Percentiles rank a stretch among this genome's conserved stretches.
Conservation (phyloP, 2,113 vertebrate species). For the Sisor rabdophorus region DNA sequence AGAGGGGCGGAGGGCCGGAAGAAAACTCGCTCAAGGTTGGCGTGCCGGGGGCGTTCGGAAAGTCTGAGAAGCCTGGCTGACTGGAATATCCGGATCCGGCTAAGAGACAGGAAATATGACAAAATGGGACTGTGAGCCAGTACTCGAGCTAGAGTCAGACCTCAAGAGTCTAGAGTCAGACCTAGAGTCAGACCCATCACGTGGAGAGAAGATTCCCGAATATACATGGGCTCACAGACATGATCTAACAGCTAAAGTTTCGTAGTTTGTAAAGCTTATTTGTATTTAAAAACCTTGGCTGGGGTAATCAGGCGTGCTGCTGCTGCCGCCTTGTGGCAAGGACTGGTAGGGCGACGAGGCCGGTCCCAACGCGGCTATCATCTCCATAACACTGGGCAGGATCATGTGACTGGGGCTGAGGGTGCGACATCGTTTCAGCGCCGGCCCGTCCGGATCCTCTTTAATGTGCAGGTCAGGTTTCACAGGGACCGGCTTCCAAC, state of each 20-base stretch:
- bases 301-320: conserved; percentile 71
- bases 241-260: too few species aligned
- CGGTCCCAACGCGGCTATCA: conserved; percentile 87
- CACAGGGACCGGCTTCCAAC: conserved; percentile 89
- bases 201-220: neutral
- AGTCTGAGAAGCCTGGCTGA: conserved; percentile 80
- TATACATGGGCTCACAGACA: neutral
- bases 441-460: conserved; percentile 86
- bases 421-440: conserved; percentile 86
- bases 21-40: conserved; percentile 80
- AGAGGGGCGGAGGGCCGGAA: conserved; percentile 71
- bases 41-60: conserved; percentile 76
- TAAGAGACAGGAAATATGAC: conserved; percentile 5
- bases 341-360: conserved; percentile 73
- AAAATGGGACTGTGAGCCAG: neutral
- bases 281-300: conserved; percentile 70
- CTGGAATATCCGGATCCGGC: conserved; percentile 78
- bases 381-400: conserved; percentile 93
- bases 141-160: neutral
- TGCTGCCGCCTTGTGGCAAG: conserved; percentile 64
- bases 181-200: too few species aligned
- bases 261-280: neutral
- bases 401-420: conserved; percentile 92
- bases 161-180: too few species aligned
- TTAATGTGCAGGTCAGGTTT: conserved; percentile 88